Percentiles rank a stretch among this genome's conserved stretches.
These are phyloP conservation scores for Zaprionus vittiger DNA, from an alignment of 1,140 invertebrate species.

Conservation along the genomic window DNA sequence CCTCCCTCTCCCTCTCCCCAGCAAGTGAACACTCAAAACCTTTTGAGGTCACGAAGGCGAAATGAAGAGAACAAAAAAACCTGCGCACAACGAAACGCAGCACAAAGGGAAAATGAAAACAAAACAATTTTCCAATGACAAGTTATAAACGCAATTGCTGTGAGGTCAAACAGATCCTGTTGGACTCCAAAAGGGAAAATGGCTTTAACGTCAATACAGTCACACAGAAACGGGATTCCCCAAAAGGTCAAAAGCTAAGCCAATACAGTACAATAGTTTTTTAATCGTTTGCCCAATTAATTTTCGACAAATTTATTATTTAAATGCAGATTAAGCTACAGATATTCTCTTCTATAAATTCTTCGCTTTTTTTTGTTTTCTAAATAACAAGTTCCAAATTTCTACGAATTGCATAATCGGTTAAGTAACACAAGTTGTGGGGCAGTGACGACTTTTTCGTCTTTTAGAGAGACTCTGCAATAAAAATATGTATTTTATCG, in stretches of 20 bases:
- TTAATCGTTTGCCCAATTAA: conserved; percentile 5
- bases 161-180: neutral
- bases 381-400: neutral
- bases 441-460: neutral
- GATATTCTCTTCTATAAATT: neutral
- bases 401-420: neutral
- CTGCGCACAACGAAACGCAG: neutral
- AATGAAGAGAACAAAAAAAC: conserved; percentile 8
- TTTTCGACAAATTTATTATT: neutral
- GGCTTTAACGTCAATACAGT: neutral
- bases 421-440: neutral
- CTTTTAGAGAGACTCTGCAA: neutral
- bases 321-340: neutral
- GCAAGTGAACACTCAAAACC: neutral
- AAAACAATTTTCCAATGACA: conserved; percentile 6
- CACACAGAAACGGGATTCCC: neutral
- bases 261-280: neutral
- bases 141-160: neutral
- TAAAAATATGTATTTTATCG: neutral
- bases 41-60: conserved; percentile 19
- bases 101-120: neutral
- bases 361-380: neutral
- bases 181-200: neutral
- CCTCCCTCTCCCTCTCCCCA: neutral
- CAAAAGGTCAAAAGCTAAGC: neutral